Evolutionary conservation across 2,797 vertebrate genomes (phyloP), one percentile per base, ranked within the genome.

Genomic region (Paratrypauchen microcephalus): DNA sequence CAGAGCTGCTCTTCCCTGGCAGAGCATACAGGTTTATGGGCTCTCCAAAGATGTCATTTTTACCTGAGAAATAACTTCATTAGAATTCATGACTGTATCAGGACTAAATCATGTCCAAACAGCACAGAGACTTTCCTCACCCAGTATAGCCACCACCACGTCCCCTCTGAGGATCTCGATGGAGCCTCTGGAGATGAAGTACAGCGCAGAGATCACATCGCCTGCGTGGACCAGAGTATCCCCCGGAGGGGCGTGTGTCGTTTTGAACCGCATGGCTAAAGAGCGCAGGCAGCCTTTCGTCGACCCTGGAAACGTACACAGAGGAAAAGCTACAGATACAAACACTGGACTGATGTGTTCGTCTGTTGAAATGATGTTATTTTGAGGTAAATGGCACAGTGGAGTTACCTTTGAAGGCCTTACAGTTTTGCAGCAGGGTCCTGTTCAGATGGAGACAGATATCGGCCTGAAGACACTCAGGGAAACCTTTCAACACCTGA

Each of bases 371-470:
- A n/a, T n/a, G n/a, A n/a, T n/a, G n/a, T n/a, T n/a, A n/a, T n/a
- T n/a, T n/a, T n/a, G n/a, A n/a, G n/a, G n/a, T n/a, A n/a, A n/a
- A n/a, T n/a, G n/a, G n/a, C n/a, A n/a, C n/a, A n/a, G n/a, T 28
- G 56, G 24, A 2, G 5, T 73, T 80, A 87, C 85, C 96, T 12
- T 93, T 93, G 78, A 97, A 97, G 48, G 96, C 95, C 36, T 94
- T 95, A 66, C 96, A 97, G 92, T 94, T 94, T 86, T 97, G 94
- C 77, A 97, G 91, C 71, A 97, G 92, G 0, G 88, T 92, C 55
- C 95, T 94, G 84, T 97, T 97, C 54, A 97, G 92, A 78, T 97
- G 96, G 64, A 97, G 92, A 88, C 95, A 96, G 86, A 97, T 96
- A 79, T 96, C 96, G 0, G 95, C 95, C 83, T 97, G 96, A 68